Evolutionary conservation across 2,797 vertebrate species (phyloP).

Genomic region (Ctenochaetus hawaiiensis): DNA sequence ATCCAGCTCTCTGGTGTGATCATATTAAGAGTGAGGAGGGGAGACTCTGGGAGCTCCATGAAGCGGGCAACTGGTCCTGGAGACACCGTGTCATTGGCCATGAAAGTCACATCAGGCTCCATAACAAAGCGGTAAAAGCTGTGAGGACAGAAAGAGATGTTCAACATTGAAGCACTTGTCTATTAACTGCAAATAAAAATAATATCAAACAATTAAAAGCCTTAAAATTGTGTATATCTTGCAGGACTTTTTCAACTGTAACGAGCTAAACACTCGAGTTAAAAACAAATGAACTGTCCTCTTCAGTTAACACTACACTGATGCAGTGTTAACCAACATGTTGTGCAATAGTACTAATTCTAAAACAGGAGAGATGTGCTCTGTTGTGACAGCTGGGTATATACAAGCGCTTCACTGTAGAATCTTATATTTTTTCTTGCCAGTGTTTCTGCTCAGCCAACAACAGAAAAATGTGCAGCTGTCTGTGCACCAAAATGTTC

Average conservation of each 20-base stretch:
- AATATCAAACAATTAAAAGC: neutral
- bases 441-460: constrained; percentile 49
- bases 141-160: constrained; percentile 44
- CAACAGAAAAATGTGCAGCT: constrained; percentile 39
- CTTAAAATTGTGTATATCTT: constrained; percentile 4
- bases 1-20: constrained; percentile 98
- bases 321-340: constrained; percentile 45
- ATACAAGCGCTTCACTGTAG: constrained; percentile 65
- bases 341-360: constrained; percentile 60
- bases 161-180: neutral
- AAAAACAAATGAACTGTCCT: constrained; percentile 36
- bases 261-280: constrained; percentile 27
- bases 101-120: constrained; percentile 90
- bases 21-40: constrained; percentile 95
- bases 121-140: constrained; percentile 97
- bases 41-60: constrained; percentile 92
- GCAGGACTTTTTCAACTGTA: constrained; percentile 15
- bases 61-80: constrained; percentile 91
- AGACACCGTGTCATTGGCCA: constrained; percentile 86
- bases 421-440: constrained; percentile 57
- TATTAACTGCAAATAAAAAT: neutral
- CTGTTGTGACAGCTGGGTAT: constrained; percentile 66
- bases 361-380: constrained; percentile 46
- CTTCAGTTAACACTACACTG: constrained; percentile 47
- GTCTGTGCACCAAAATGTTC: constrained; percentile 40